Evolutionary conservation across 2,888 invertebrate species (phyloP).

Genomic region (Idaea dimidiata): DNA sequence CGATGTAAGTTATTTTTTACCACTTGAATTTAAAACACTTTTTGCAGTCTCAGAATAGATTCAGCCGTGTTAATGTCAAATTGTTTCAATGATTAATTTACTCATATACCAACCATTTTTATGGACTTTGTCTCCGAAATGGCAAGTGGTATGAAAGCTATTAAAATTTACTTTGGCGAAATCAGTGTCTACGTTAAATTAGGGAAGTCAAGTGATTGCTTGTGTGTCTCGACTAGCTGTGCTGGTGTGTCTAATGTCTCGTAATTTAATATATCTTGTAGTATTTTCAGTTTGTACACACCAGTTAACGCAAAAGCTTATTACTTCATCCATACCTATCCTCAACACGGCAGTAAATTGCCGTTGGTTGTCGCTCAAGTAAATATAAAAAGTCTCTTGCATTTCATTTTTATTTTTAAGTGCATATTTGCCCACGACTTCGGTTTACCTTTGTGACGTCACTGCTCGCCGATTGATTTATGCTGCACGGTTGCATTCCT

Average conservation of each 20-base stretch:
- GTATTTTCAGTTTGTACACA: neutral
- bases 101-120: constrained; percentile 1
- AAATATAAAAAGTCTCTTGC: constrained; percentile 48
- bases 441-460: constrained; percentile 48
- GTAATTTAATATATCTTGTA: neutral
- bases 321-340: constrained; percentile 26
- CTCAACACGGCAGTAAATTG: constrained; percentile 50
- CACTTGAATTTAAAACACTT: constrained; percentile 16
- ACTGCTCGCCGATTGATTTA: constrained; percentile 32
- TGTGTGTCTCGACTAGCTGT: neutral
- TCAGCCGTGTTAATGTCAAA: constrained; percentile 35
- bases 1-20: neutral
- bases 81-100: constrained; percentile 45
- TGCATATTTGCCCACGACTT: constrained; percentile 37
- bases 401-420: constrained; percentile 32
- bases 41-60: constrained; percentile 27
- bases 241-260: no score
- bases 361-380: constrained; percentile 56
- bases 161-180: neutral
- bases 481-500: constrained; percentile 18
- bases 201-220: neutral
- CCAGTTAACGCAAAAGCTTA: constrained; percentile 9
- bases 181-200: neutral
- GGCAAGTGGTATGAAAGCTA: constrained; percentile 23
- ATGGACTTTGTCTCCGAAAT: constrained; percentile 27